These are phyloP conservation scores for Lutraria rhynchaena DNA, from an alignment of 1,140 invertebrate genomes.

Conservation along the genomic window DNA sequence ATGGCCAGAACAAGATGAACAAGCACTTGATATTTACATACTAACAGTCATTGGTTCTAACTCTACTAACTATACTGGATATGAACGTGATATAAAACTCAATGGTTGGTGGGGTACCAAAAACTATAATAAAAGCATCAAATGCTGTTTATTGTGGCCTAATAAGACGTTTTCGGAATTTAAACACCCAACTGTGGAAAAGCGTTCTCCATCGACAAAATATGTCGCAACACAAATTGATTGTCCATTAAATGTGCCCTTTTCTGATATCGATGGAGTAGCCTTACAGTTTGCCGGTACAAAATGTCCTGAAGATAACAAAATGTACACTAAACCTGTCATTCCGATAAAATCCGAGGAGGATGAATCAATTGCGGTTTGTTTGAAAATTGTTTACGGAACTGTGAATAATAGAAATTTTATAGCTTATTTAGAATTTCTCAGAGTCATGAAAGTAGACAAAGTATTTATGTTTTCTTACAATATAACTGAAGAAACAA, in stretches of 20 bases:
- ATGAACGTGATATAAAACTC: background rate
- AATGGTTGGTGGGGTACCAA: background rate
- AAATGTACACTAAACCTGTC: background rate
- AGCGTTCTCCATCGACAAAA: too few species aligned
- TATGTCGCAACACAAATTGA: background rate
- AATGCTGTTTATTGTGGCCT: conserved; percentile 3
- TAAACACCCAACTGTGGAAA: background rate
- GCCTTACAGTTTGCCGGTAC: background rate
- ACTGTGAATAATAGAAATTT: conserved; percentile 2
- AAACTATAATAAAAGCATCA: background rate
- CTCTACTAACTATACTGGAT: background rate
- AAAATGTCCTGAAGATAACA: background rate
- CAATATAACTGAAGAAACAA: background rate
- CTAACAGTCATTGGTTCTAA: background rate
- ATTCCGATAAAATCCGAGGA: background rate
- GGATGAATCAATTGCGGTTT: background rate
- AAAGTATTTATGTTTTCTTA: background rate
- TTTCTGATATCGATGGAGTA: background rate
- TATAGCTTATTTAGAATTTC: conserved; percentile 10
- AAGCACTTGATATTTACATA: too few species aligned
- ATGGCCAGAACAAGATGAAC: too few species aligned
- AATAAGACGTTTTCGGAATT: background rate
- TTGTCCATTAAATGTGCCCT: background rate
- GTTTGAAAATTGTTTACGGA: conserved; percentile 26
- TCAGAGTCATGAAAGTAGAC: conserved; percentile 8